A percentile compares a stretch with the other conserved stretches of the same genome.
These are phyloP conservation scores for Leptogaster cylindrica DNA, from an alignment of 2,888 invertebrate species.

Conservation along the genomic window DNA sequence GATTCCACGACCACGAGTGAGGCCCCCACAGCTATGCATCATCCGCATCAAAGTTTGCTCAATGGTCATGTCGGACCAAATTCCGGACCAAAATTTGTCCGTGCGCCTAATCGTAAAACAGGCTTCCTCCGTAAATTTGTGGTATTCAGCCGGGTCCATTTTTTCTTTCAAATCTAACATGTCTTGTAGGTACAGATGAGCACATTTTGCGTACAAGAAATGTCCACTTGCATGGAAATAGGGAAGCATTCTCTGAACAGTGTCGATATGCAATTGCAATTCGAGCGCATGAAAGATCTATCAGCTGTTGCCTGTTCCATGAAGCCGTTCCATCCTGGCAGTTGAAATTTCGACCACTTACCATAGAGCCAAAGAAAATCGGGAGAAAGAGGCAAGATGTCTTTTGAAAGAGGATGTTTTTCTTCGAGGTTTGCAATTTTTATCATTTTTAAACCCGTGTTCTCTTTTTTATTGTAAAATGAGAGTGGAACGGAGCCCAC, in stretches of 20 bases:
- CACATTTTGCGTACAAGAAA: background rate
- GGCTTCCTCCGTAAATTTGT: background rate
- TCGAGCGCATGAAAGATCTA: background rate
- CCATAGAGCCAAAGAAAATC: background rate
- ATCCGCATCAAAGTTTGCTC: background rate
- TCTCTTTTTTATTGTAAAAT: background rate
- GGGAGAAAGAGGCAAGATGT: background rate
- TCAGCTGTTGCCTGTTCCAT: background rate
- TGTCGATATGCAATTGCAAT: background rate
- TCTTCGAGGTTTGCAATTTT: background rate
- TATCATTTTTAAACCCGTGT: background rate
- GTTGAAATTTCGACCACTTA: background rate
- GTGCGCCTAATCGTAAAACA: background rate
- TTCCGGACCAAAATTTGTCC: background rate
- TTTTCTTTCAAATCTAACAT: background rate
- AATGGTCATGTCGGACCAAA: background rate
- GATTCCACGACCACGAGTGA: background rate
- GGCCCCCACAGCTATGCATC: background rate
- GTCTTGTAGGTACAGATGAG: slow-evolving; percentile 2
- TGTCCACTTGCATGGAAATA: background rate
- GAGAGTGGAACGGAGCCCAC: background rate
- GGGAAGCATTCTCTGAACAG: background rate
- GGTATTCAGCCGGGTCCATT: background rate
- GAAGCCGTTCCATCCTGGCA: background rate
- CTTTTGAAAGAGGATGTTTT: background rate